phyloP scores from a whole-genome alignment of 2,888 invertebrate species.

The Ryuthela nishihirai region DNA sequence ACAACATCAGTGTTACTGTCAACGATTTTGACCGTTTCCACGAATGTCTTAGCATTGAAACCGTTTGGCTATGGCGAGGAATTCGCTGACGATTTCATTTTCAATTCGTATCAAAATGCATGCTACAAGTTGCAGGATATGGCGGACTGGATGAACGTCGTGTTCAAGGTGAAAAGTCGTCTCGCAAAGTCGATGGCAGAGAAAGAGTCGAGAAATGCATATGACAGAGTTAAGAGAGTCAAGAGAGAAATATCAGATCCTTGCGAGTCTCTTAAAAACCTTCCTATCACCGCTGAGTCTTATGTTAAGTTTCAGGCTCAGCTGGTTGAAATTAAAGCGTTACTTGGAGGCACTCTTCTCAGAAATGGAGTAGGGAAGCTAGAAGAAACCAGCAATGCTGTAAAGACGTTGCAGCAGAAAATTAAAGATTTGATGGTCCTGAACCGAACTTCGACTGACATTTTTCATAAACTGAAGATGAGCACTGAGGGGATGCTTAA shows the following conservation, averaged over 20 bases:
- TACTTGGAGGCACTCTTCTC: constrained; percentile 6
- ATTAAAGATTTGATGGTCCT: constrained; percentile 9
- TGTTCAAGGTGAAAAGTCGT: constrained; percentile 16
- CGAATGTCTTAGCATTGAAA: too few species aligned
- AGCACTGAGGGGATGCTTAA: too few species aligned
- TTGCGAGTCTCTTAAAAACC: constrained; percentile 10
- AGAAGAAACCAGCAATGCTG: not conserved
- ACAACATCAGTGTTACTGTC: too few species aligned
- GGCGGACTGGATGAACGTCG: constrained; percentile 22
- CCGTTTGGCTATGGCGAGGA: too few species aligned
- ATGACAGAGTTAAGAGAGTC: too few species aligned
- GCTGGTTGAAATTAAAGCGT: constrained; percentile 6
- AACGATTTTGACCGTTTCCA: too few species aligned
- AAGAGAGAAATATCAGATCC: not conserved
- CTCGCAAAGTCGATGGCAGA: constrained; percentile 4
- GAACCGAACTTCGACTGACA: constrained; percentile 8
- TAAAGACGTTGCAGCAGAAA: not conserved
- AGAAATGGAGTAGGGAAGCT: constrained; percentile 2
- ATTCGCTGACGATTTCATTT: too few species aligned
- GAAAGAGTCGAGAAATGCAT: too few species aligned
- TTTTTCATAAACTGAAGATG: constrained; percentile 12
- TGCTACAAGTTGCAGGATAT: constrained; percentile 8
- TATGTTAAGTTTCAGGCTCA: constrained; percentile 21
- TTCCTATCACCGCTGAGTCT: constrained; percentile 8
- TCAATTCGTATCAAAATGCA: constrained; percentile 11